Conservation (phyloP, 2,797 vertebrate species). For the Prionace glauca region DNA sequence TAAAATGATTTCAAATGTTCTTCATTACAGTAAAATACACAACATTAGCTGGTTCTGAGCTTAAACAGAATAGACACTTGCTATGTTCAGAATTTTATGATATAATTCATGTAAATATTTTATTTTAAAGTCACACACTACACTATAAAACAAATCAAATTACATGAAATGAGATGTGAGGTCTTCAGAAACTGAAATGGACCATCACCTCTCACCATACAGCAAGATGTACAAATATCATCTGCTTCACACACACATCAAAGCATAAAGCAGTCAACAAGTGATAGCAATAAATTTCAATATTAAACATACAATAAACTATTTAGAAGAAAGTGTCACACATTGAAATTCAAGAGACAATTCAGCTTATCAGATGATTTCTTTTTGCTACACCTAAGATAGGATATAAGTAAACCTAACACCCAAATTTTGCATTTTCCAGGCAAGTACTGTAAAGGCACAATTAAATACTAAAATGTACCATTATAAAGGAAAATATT, state of each 20-base stretch:
- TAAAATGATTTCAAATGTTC: background rate
- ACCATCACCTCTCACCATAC: background rate
- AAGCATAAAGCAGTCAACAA: background rate
- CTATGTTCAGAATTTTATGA: background rate
- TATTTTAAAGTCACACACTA: constrained; percentile 16
- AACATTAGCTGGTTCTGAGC: background rate
- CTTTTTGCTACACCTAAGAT: background rate
- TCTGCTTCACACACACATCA: background rate
- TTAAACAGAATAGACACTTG: background rate
- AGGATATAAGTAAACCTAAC: background rate
- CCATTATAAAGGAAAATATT: background rate
- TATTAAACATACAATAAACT: background rate
- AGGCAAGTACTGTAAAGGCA: background rate
- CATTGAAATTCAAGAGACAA: background rate
- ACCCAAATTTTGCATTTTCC: background rate
- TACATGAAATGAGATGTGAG: background rate
- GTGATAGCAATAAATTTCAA: background rate
- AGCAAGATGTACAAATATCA: background rate
- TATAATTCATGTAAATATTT: background rate
- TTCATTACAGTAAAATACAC: background rate
- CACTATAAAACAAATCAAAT: constrained; percentile 24
- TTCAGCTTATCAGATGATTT: background rate
- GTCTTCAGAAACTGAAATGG: background rate
- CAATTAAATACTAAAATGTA: background rate
- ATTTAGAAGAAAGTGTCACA: background rate